Conservation (phyloP, 2,797 vertebrate species). For the Pipistrellus kuhlii region DNA sequence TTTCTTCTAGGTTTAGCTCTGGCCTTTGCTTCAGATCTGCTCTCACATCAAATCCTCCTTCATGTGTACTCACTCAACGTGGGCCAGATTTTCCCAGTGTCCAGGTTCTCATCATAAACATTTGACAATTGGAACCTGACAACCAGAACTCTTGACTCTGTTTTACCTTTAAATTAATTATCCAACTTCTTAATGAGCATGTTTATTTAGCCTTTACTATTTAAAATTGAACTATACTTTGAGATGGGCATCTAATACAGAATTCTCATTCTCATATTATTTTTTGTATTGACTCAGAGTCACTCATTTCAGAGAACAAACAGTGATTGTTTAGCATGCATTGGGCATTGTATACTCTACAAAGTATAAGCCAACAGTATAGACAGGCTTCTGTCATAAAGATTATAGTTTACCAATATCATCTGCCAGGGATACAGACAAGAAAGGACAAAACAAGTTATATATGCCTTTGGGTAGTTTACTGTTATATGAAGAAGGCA, state of each 20-base stretch:
- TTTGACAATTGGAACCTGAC: background rate
- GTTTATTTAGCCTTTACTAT: background rate
- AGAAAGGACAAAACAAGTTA: background rate
- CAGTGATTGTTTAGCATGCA: background rate
- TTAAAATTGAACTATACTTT: background rate
- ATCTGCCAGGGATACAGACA: background rate
- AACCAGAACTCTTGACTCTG: background rate
- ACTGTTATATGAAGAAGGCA: background rate
- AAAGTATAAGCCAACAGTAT: background rate
- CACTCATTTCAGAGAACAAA: background rate
- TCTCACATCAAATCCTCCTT: background rate
- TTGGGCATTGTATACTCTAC: too few species aligned
- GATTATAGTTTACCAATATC: background rate
- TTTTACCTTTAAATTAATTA: background rate
- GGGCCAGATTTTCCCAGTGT: rapidly evolving
- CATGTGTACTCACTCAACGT: background rate
- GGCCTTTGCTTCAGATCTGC: background rate
- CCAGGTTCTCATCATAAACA: background rate
- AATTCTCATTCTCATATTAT: background rate
- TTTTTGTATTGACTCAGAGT: background rate
- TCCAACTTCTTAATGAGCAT: background rate
- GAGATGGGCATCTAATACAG: background rate
- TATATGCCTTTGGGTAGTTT: background rate
- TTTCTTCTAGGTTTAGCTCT: background rate
- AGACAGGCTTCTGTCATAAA: background rate